Evolutionary conservation across 2,797 vertebrate species (phyloP), one percentile per base, ranked within the genome.

Genomic region (Intellagama lesueurii): DNA sequence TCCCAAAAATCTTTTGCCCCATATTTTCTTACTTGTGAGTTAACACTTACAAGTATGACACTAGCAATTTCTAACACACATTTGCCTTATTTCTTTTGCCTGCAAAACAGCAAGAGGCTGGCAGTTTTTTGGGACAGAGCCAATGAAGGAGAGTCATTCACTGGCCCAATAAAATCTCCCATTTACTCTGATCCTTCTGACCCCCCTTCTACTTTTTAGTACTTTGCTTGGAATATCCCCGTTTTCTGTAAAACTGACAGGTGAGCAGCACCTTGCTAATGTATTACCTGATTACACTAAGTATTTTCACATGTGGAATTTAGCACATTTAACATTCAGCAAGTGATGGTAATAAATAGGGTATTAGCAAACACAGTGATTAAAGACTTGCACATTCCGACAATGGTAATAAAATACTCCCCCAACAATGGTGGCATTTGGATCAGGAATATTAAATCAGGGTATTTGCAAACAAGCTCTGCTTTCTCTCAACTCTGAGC

Each of bases 281-380:
- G 79, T 78, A 90, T 90, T 93, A 95, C 91, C 90, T 95, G 92
- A 93, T 91, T 88, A 88, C 32, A 60, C 88, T 83, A 91, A 95
- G 81, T 82, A 89, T 90, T 94, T 92, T 93, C 92, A 90, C 88
- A 90, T 44, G 90, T 85, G 89, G 87, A 81, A 86, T 92, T 92
- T n/a, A 92, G 83, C 94, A 89, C 72, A 72, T 86, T 89, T 83
- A 86, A 75, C 9, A 70, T 76, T 88, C 90, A 85, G 40, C 5
- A 32, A 44, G 69, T 76, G 92, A 92, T 86, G 91, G 88, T 83
- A 91, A 94, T 92, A 94, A 95, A 94, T 68, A 87, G 86, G 68
- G 90, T 56, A 95, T 96, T 95, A 96, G 95, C 93, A 92, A 95
- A 86, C 81, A 5, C 2, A 7, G 81, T 86, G 91, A 95, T 96